Evolutionary conservation across 2,888 invertebrate genomes (phyloP).

Genomic region (Acleris literana): DNA sequence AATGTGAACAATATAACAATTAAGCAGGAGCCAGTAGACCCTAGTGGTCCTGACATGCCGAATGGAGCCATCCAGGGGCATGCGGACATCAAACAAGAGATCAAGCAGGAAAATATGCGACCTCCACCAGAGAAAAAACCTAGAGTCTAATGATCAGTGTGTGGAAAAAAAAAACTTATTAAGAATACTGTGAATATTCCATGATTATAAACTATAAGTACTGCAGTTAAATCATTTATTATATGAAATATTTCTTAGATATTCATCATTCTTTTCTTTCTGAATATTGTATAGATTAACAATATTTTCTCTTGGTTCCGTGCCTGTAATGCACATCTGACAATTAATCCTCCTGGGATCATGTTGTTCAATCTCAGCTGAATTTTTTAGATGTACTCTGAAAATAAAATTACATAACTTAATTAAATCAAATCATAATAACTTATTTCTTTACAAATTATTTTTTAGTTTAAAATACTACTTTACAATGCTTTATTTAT

Average conservation of each 20-base stretch:
- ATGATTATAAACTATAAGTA: too few relatives aligned
- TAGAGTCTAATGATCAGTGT: constrained; percentile 66
- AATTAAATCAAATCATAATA: too few relatives aligned
- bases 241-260: constrained; percentile 36
- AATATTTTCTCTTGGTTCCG: constrained; percentile 56
- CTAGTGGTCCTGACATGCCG: constrained; percentile 70
- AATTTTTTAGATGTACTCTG: constrained; percentile 43
- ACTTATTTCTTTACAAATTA: too few relatives aligned
- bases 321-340: constrained; percentile 60
- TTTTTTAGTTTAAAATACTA: too few relatives aligned
- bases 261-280: constrained; percentile 61
- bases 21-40: constrained; percentile 78
- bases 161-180: too few relatives aligned
- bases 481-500: constrained; percentile 47
- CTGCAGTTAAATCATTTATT: neutral
- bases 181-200: too few relatives aligned
- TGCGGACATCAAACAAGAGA: constrained; percentile 86
- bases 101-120: constrained; percentile 90
- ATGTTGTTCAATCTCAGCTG: constrained; percentile 26
- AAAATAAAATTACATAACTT: constrained; percentile 10
- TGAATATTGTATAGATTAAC: constrained; percentile 65
- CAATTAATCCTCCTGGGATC: constrained; percentile 66
- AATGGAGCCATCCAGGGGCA: constrained; percentile 73
- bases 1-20: constrained; percentile 69
- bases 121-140: constrained; percentile 95